Conservation (phyloP, 2,797 vertebrate genomes). For the Propithecus deckenii region DNA sequence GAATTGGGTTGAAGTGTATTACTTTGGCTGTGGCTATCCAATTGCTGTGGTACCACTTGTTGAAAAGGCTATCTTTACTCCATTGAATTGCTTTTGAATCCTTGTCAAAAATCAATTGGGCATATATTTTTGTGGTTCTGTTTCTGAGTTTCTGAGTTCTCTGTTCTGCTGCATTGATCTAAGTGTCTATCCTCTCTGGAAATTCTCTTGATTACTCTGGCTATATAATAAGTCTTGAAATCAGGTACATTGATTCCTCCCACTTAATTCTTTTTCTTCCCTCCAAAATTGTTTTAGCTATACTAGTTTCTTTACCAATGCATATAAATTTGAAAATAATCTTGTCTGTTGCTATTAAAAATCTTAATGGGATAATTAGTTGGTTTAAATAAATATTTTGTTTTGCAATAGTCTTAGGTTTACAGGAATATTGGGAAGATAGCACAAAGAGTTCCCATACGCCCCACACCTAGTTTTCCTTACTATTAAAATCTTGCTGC, state of each 20-base stretch:
- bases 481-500: neutral
- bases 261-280: neutral
- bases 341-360: neutral
- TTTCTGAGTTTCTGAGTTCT: conserved; percentile 52
- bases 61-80: neutral
- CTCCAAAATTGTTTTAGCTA: neutral
- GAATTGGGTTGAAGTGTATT: neutral
- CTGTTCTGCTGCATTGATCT: neutral
- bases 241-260: neutral
- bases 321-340: neutral
- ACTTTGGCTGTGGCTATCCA: neutral
- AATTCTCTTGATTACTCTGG: conserved; percentile 23
- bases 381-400: neutral
- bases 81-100: conserved; percentile 6
- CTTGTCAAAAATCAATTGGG: neutral
- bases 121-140: conserved; percentile 35
- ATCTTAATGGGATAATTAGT: neutral
- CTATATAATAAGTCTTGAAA: neutral
- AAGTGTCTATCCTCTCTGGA: conserved; percentile 16
- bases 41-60: neutral
- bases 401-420: neutral
- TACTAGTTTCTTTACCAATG: neutral
- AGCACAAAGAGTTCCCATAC: neutral
- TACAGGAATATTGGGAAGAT: neutral
- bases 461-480: neutral